Percentiles rank a stretch among this genome's conserved stretches.
These are phyloP conservation scores for Microcebus tavaratra DNA, from an alignment of 2,113 vertebrate genomes.

Conservation along the genomic window DNA sequence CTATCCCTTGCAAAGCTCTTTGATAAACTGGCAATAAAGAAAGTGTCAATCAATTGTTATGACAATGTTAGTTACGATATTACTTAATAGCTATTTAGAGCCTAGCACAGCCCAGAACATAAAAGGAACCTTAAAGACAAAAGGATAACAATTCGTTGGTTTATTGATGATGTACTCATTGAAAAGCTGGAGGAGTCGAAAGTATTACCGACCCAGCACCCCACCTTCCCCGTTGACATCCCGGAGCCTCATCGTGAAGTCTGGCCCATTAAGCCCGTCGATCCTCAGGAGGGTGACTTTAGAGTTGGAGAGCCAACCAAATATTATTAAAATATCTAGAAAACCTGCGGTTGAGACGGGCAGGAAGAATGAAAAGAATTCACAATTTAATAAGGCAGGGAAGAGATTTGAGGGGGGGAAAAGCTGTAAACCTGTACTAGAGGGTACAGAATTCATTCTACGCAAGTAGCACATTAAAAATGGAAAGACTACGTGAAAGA, in stretches of 20 bases:
- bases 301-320: background rate
- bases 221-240: background rate
- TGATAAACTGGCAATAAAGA: background rate
- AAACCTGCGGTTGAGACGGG: background rate
- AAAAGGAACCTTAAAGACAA: background rate
- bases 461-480: background rate
- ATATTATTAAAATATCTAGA: background rate
- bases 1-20: background rate
- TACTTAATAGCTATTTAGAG: background rate
- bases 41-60: background rate
- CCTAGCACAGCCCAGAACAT: background rate
- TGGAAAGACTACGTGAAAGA: background rate
- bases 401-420: background rate
- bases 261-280: background rate
- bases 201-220: background rate
- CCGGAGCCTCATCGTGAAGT: background rate
- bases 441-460: background rate
- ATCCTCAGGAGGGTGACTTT: background rate
- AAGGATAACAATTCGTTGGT: background rate
- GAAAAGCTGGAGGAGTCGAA: background rate
- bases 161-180: background rate
- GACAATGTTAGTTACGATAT: background rate
- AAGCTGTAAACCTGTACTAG: background rate
- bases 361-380: background rate
- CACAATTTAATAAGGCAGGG: background rate